Evolutionary conservation across 2,113 vertebrate species (phyloP).

Genomic region (Pachypanchax playfairii): DNA sequence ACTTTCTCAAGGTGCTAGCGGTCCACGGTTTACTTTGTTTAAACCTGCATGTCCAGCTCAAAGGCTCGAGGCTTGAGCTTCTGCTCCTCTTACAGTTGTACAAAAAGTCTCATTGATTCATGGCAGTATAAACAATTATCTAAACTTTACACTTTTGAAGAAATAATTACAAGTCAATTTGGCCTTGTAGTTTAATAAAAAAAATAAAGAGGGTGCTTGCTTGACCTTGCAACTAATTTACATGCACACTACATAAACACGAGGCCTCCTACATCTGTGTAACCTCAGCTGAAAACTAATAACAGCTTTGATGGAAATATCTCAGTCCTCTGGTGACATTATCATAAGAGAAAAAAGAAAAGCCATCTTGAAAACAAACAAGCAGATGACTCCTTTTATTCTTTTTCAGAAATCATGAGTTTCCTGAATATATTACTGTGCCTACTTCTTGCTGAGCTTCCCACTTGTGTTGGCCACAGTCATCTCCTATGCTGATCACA

Average conservation of each 20-base stretch:
- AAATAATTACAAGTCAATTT: not conserved
- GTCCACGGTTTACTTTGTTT: conserved; percentile 19
- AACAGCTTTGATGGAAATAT: conserved; percentile 51
- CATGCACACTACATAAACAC: conserved; percentile 8
- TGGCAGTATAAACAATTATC: not conserved
- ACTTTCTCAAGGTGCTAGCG: conserved; percentile 35
- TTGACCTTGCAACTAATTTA: conserved; percentile 18
- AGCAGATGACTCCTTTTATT: conserved; percentile 45
- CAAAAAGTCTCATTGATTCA: no score
- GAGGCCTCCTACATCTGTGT: conserved; percentile 5
- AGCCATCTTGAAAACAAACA: conserved; percentile 56
- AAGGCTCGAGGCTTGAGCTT: conserved; percentile 45
- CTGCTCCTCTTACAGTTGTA: conserved; percentile 50
- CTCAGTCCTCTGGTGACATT: conserved; percentile 41
- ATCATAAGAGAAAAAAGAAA: conserved; percentile 52
- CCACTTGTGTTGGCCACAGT: conserved; percentile 56
- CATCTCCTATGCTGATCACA: conserved; percentile 70
- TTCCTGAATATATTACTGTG: conserved; percentile 64
- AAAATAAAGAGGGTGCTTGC: conserved; percentile 8
- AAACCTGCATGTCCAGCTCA: conserved; percentile 39
- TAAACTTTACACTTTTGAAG: conserved; percentile 7
- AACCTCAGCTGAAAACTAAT: conserved; percentile 39
- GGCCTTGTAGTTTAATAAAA: conserved; percentile 15
- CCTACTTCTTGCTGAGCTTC: conserved; percentile 43
- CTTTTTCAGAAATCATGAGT: conserved; percentile 38